Conservation (phyloP, 2,888 invertebrate species). For the Auanema sp. region DNA sequence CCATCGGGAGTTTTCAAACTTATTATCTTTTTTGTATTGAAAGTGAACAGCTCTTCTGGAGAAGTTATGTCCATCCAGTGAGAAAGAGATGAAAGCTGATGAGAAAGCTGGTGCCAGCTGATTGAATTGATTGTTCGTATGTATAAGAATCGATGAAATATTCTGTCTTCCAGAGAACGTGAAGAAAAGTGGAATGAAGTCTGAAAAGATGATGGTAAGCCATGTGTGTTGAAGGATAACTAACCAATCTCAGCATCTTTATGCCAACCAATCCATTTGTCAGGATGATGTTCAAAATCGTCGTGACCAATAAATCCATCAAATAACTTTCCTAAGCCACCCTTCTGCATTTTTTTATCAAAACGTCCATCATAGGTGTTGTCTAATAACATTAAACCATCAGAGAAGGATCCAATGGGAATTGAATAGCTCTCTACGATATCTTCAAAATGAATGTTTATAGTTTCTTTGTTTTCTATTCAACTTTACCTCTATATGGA, state of each 20-base stretch:
- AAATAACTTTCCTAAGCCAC: slow-evolving; percentile 81
- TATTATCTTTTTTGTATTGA: slow-evolving; percentile 36
- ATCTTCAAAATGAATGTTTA: slow-evolving; percentile 69
- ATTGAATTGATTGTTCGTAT: slow-evolving; percentile 75
- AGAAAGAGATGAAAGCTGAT: slow-evolving; percentile 29
- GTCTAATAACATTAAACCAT: slow-evolving; percentile 81
- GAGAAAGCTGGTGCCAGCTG: slow-evolving; percentile 37
- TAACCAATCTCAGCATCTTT: slow-evolving; percentile 18
- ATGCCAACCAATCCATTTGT: slow-evolving; percentile 89
- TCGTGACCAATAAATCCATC: slow-evolving; percentile 70
- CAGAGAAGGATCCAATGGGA: slow-evolving; percentile 81
- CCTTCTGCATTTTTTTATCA: slow-evolving; percentile 21
- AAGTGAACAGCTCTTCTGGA: slow-evolving; percentile 38
- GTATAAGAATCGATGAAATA: slow-evolving; percentile 80
- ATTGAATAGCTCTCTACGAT: slow-evolving; percentile 83
- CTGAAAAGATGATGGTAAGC: slow-evolving; percentile 5
- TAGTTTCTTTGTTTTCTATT: neutral
- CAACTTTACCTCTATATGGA: slow-evolving; percentile 76
- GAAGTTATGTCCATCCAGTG: slow-evolving; percentile 37
- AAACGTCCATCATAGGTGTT: slow-evolving; percentile 74
- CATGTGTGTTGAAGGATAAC: neutral
- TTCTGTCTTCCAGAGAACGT: slow-evolving; percentile 84
- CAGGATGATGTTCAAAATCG: slow-evolving; percentile 64
- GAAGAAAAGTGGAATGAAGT: slow-evolving; percentile 76
- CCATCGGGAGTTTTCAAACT: slow-evolving; percentile 72